Conservation (phyloP, 1,140 invertebrate genomes). For the Conus betulinus region DNA sequence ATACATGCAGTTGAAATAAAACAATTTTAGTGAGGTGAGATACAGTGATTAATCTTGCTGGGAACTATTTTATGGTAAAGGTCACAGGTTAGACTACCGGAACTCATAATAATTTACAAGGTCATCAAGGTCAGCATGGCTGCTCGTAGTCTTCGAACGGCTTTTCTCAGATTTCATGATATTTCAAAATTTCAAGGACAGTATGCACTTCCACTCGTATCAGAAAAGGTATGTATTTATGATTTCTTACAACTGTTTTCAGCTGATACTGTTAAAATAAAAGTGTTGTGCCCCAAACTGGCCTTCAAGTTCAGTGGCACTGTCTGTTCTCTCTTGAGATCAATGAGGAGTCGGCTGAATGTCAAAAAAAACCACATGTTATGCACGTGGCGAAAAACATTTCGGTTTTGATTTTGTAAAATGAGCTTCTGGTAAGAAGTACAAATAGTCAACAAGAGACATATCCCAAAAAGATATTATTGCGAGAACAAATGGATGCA, state of each 20-base stretch:
- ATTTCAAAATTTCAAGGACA: slow-evolving; percentile 4
- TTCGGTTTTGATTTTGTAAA: too few species aligned
- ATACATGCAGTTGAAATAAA: not conserved
- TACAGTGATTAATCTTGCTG: not conserved
- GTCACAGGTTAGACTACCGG: slow-evolving; percentile 21
- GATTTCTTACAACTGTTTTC: not conserved
- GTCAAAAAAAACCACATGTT: too few species aligned
- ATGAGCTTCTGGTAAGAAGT: too few species aligned
- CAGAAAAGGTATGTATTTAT: not conserved
- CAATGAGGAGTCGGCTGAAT: too few species aligned
- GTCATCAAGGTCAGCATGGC: slow-evolving; percentile 41
- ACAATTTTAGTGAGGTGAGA: not conserved
- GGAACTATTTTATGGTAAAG: slow-evolving; percentile 1
- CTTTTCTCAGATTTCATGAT: not conserved
- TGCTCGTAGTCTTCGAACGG: slow-evolving; percentile 12
- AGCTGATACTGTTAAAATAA: not conserved
- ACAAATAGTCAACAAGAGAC: too few species aligned
- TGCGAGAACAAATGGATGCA: too few species aligned
- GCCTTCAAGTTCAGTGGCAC: too few species aligned
- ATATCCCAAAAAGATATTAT: too few species aligned
- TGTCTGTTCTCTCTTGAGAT: too few species aligned
- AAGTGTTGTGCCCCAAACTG: too few species aligned
- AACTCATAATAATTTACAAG: slow-evolving; percentile 21
- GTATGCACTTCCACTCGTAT: not conserved
- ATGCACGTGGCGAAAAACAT: too few species aligned